A percentile compares a stretch with the other conserved stretches of the same genome.
phyloP scores from a whole-genome alignment of 2,113 vertebrate genomes.

The Isichthys henryi region DNA sequence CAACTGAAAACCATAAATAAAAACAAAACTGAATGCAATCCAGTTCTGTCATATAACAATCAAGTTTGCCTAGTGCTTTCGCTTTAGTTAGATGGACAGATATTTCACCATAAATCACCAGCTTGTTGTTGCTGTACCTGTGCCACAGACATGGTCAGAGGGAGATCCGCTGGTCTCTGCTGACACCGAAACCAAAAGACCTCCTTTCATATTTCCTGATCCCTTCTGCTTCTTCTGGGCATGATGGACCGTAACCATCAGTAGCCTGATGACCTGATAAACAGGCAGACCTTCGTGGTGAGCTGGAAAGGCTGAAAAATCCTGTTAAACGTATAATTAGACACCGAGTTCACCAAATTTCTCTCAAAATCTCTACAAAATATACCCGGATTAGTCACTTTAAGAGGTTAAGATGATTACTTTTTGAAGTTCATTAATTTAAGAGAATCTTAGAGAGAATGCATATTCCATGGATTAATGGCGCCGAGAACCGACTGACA shows the following conservation, averaged over 20 bases:
- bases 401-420: background rate
- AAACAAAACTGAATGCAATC: background rate
- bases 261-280: slow-evolving; percentile 20
- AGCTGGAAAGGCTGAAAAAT: background rate
- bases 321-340: background rate
- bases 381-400: background rate
- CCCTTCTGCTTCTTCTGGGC: background rate
- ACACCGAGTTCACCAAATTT: background rate
- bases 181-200: slow-evolving; percentile 48
- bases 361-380: background rate
- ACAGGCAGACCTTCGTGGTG: background rate
- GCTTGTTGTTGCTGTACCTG: slow-evolving; percentile 33
- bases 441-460: background rate
- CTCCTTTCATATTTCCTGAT: slow-evolving; percentile 24
- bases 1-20: slow-evolving; percentile 40
- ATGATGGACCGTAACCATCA: slow-evolving; percentile 34
- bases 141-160: slow-evolving; percentile 26
- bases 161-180: background rate
- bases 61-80: background rate
- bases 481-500: background rate
- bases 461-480: background rate
- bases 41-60: background rate
- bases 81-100: background rate
- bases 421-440: background rate
- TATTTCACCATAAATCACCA: background rate